A percentile compares a stretch with the other conserved stretches of the same genome.
Evolutionary conservation across 2,797 vertebrate genomes (phyloP).

Genomic region (Limnodromus scolopaceus): DNA sequence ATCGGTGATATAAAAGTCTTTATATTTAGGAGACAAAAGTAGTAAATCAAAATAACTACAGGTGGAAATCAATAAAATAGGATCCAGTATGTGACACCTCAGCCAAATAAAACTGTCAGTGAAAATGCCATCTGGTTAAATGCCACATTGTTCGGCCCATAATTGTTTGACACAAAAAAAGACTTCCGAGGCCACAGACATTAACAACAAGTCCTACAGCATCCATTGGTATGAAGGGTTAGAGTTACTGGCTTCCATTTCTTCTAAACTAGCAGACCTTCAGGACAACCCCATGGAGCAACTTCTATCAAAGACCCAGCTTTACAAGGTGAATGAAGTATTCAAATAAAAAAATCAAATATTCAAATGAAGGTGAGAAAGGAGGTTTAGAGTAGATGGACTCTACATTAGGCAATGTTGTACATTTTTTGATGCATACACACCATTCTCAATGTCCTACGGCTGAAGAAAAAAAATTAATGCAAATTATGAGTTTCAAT

Average conservation of each 20-base stretch:
- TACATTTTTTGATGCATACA: neutral
- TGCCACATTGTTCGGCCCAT: neutral
- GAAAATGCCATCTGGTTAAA: neutral
- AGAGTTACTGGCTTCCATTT: neutral
- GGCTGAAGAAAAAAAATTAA: neutral
- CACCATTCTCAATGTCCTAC: neutral
- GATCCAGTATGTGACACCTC: neutral
- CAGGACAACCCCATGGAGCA: neutral
- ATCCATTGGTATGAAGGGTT: neutral
- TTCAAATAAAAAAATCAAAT: neutral
- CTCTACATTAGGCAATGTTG: neutral
- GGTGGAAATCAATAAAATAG: neutral
- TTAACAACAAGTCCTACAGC: neutral
- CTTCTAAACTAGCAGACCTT: neutral
- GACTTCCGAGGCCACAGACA: neutral
- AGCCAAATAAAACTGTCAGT: neutral
- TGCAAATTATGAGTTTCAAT: neutral
- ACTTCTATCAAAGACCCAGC: neutral
- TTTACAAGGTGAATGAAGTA: neutral
- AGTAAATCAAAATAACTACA: conserved; percentile 1
- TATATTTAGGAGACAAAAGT: too few species aligned
- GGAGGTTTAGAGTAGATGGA: neutral
- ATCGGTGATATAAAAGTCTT: neutral
- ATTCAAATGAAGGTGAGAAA: neutral
- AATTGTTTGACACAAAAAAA: neutral